These are phyloP conservation scores for Drosophila parvula DNA, from an alignment of 1,140 invertebrate genomes.

Conservation along the genomic window DNA sequence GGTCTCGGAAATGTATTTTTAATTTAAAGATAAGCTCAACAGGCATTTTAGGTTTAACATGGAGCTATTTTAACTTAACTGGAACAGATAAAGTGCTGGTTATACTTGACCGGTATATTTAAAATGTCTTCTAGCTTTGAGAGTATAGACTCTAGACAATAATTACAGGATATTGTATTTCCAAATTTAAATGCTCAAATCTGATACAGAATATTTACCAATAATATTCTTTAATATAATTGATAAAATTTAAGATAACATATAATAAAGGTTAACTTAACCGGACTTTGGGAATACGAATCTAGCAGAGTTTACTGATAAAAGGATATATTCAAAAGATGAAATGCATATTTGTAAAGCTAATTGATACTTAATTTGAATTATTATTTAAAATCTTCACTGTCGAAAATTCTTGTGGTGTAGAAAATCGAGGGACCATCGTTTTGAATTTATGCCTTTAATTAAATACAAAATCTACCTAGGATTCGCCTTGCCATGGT, in stretches of 20 bases:
- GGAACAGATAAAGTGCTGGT: background rate
- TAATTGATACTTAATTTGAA: too few relatives aligned
- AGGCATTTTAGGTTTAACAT: background rate
- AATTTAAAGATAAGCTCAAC: background rate
- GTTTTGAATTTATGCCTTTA: conserved; percentile 80
- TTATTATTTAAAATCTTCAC: too few relatives aligned
- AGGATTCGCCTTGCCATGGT: conserved; percentile 47
- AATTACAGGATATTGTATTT: too few relatives aligned
- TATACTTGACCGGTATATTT: background rate
- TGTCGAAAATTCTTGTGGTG: conserved; percentile 1
- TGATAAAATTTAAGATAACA: too few relatives aligned
- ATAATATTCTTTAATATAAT: too few relatives aligned
- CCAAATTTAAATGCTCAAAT: too few relatives aligned
- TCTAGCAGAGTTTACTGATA: too few relatives aligned
- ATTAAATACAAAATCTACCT: conserved; percentile 78
- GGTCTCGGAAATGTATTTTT: background rate
- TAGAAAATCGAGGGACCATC: conserved; percentile 25
- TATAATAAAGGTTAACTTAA: background rate
- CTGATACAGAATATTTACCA: too few relatives aligned
- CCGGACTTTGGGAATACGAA: background rate
- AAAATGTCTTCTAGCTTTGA: background rate
- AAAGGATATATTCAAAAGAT: too few relatives aligned
- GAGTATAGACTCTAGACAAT: background rate
- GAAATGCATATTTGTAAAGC: too few relatives aligned
- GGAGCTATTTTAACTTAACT: background rate